Evolutionary conservation across 1,140 invertebrate species (phyloP), one percentile per base, ranked within the genome.

Genomic region (Rhopalosiphum maidis): DNA sequence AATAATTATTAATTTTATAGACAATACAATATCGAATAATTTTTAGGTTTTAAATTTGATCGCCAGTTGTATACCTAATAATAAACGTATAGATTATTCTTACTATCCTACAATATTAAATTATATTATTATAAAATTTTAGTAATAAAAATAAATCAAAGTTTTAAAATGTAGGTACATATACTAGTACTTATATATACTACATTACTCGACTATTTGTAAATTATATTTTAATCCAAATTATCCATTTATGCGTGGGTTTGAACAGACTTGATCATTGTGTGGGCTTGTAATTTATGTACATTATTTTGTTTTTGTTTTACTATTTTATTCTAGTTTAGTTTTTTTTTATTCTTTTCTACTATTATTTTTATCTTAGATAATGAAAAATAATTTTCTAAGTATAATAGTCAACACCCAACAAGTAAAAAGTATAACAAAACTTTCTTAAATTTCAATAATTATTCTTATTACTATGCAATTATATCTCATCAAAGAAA

Each of bases 141-240:
- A n/a, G 9, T 68, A n/a, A n/a, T 15, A 4, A 68, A 68, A 68
- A 68, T 11, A 30, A 68, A n/a, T 68, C 11, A 68, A 68, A n/a
- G 30, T 68, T 68, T 60, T 60, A 60, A 60, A 60, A 60, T 60
- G 23, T 30, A 30, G 0, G 8, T 30, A 7, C 25, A 60, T 60
- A 60, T 55, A 25, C 30, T n/a, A n/a, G 60, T n/a, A n/a, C 0
- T 3, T 30, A 60, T 60, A 68, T 68, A 18, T 18, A n/a, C n/a
- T 68, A n/a, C 18, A 68, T n/a, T 68, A n/a, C 21, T n/a, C n/a
- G n/a, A n/a, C 3, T 77, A 77, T 77, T 77, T 21, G 60, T n/a
- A 77, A 77, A 77, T 77, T 77, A 77, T 77, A n/a, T 77, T 77
- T 77, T 77, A 77, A 77, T 77, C 60, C 18, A n/a, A 77, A 77